Evolutionary conservation across 2,797 vertebrate genomes (phyloP), one percentile per base, ranked within the genome.

Genomic region (Labroides dimidiatus): DNA sequence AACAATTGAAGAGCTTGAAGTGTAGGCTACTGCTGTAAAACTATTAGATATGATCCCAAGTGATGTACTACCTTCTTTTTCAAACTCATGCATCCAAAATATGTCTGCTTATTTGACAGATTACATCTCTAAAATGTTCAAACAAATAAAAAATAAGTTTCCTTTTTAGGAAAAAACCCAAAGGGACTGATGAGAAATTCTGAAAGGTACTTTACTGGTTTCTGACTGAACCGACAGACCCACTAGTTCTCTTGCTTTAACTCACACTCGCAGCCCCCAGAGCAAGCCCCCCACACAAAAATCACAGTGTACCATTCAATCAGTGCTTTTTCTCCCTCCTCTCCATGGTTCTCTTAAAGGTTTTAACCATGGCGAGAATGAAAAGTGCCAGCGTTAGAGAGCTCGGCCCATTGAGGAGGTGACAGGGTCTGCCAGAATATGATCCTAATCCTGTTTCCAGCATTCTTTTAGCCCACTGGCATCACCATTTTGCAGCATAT

Each of bases 361-460:
- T 94, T 93, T 94, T 91, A 90, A 87, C 84, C 63, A 78, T 64
- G 84, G 84, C 58, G 69, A 88, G 92, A 94, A 95, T 93, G 93
- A 92, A 85, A 92, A 91, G 92, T 91, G 93, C 93, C 95, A 93
- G 92, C 90, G 80, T 90, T 82, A 93, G 94, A 93, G 95, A 96
- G 92, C 93, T 90, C 76, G 93, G 90, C 90, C 93, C 93, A 96
- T 95, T 96, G 92, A 96, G 90, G 49, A 47, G 84, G 89, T 96
- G 95, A 96, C 96, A 96, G 88, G 83, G 92, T 84, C 94, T 95
- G 93, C 95, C 95, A 95, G 95, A 96, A 97, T 96, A 96, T 95
- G 95, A 96, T 96, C 95, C 95, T 97, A 96, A 97, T 96, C 96
- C 95, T 93, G 92, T 96, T 96, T 94, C 94, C 89, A 95, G 94